Evolutionary conservation across 2,888 invertebrate species (phyloP), one percentile per base, ranked within the genome.

Genomic region (Rhogogaster chlorosoma): DNA sequence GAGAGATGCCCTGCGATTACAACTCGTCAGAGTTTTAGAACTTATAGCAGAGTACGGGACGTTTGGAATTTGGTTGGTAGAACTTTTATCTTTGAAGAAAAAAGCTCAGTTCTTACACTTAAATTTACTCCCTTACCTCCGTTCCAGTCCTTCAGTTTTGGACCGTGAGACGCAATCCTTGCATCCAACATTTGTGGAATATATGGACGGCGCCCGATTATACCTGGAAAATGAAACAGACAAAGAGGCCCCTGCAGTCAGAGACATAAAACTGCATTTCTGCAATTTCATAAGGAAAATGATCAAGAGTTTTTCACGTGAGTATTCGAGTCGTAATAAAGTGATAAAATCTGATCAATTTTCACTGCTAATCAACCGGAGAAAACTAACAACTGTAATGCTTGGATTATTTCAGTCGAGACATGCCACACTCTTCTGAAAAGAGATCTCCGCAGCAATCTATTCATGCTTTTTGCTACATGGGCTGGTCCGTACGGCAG

Each of bases 151-250:
- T 1, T 97, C 97, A 89, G 97, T 98, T 1, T 92, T 98, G 88
- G 99, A 99, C 91, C 95, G 96, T 85, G 96, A 97, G 89, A 96
- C 97, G 0, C 98, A 98, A 88, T 96, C 97, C 0, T 94, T 99
- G 78, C 98, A 98, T 93, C 96, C 97, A 0, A 96, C 97, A 1
- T 96, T 99, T 90, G 96, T 98, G 4, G 99, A 99, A 92, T 99
- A 99, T 92, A 96, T 99, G 89, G 99, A 99, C 89, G 99, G 99
- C 0, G 98, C 98, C 22, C 95, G 99, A 45, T 95, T 97, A 83
- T 98, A 98, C 93, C 95, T 99, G 82, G 99, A 99, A 93, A 96
- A 96, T 87, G 99, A 99, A 93, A 97, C 97, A 6, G 99, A 99
- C 91, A 98, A 99, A 91, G 99, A 99, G 92, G 96, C 97, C 1